Base-by-base conservation (phyloP, 1,140 invertebrate species). In the Zaprionus capensis region DNA sequence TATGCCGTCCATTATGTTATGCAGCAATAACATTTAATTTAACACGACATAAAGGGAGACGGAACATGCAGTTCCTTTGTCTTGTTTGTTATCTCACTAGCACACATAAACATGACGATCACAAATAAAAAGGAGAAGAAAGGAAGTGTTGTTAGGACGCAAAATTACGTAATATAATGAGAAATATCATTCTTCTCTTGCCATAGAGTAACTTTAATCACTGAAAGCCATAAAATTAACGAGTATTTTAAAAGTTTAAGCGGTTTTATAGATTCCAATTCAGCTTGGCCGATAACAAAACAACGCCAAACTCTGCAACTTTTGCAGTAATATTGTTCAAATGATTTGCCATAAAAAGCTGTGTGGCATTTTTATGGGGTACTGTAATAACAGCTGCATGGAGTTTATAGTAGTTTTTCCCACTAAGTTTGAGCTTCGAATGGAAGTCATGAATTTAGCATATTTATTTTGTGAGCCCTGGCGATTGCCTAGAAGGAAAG, bases 311-410 rank as follows among this genome's bases (percentile, higher is more conserved):
- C 46, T 51, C 46, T 24, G 17, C 17, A 51, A 56, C 26, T 56
- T 26, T 24, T 2, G 53, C 53, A 56, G 53, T 56, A 46, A 51
- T 24, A 51, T 51, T 51, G 46, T 20, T 24, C 7, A 20, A 51
- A 51, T 24, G 46, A 51, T 51, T 51, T 51, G 46, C 46, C 46
- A 51, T 51, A 51, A 51, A 51, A 51, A 51, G 46, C 46, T 22
- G n/a, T 22, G 46, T 24, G 20, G 12, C 17, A 51, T 51, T 51
- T 51, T 51, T 51, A 51, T 51, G 46, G 20, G 20, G 41, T 58
- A 74, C 51, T 70, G 55, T 38, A 53, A 20, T 55, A 58, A 51
- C 73, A 64, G 68, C 55, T 76, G 73, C 36, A 41, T 1, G 49
- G 31, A 36, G 5, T 44, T 59, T 51, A 68, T 68, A 26, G 26